Conservation (phyloP, 1,140 invertebrate species). For the Euwallacea fornicatus region DNA sequence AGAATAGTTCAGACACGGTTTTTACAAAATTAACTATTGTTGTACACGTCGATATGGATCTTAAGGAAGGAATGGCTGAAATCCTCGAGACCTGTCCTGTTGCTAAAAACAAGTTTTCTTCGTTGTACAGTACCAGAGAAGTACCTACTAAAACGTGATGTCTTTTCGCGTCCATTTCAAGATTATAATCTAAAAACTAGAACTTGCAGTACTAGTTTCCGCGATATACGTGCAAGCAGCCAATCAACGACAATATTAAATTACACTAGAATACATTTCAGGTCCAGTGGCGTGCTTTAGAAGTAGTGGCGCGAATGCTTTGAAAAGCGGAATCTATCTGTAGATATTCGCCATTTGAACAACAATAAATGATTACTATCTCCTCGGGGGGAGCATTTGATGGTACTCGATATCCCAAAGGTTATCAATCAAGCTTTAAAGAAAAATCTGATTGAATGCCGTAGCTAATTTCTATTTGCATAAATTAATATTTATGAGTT, state of each 20-base stretch:
- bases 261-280: slow-evolving; percentile 22
- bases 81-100: no score
- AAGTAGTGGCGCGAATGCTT: not conserved
- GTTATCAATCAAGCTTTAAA: slow-evolving; percentile 16
- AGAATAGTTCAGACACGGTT: no score
- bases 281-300: slow-evolving; percentile 11
- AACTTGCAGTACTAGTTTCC: slow-evolving; percentile 31
- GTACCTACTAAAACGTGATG: not conserved
- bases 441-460: slow-evolving; percentile 8
- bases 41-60: no score
- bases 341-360: not conserved
- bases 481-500: slow-evolving; percentile 13
- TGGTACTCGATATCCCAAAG: not conserved
- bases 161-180: slow-evolving; percentile 13
- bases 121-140: no score
- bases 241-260: slow-evolving; percentile 27
- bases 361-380: not conserved
- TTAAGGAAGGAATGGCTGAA: no score
- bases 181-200: slow-evolving; percentile 30
- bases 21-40: no score
- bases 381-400: not conserved
- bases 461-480: slow-evolving; percentile 9
- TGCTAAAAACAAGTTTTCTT: no score
- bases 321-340: not conserved
- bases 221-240: slow-evolving; percentile 18